A percentile compares a stretch with the other conserved stretches of the same genome.
Conservation (phyloP, 2,888 invertebrate species). For the Conus canariensis region DNA sequence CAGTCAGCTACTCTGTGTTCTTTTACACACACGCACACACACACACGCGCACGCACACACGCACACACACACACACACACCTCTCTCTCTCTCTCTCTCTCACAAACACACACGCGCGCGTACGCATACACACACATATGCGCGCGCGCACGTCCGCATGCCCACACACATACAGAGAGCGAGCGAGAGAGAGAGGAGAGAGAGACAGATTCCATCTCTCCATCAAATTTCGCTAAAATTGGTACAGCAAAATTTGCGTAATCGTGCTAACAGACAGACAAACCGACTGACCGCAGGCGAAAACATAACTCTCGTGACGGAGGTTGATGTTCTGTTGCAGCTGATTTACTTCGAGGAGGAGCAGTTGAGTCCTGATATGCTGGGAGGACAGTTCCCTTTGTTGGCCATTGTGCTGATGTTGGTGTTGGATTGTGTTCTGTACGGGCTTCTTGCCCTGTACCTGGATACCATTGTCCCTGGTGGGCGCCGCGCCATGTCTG, state of each 20-base stretch:
- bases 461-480: conserved; percentile 92
- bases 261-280: not conserved
- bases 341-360: not conserved
- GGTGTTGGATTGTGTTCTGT: conserved; percentile 84
- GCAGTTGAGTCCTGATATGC: not conserved
- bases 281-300: not conserved
- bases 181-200: too few species aligned
- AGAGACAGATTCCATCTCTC: too few species aligned
- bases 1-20: too few species aligned
- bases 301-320: not conserved
- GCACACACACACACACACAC: not conserved
- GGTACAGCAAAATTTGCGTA: too few species aligned
- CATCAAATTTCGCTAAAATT: too few species aligned
- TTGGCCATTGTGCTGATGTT: conserved; percentile 85
- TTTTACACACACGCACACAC: not conserved
- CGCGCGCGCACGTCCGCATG: too few species aligned
- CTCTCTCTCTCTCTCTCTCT: too few species aligned
- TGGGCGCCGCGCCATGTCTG: conserved; percentile 79
- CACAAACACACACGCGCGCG: not conserved
- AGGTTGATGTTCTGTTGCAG: too few species aligned
- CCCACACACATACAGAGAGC: too few species aligned
- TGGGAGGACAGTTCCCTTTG: conserved; percentile 85
- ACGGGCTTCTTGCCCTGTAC: conserved; percentile 89
- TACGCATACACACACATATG: not conserved
- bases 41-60: not conserved